Percentiles rank a stretch among this genome's conserved stretches.
Conservation (phyloP, 2,888 invertebrate genomes). For the Erpobdella octoculata region DNA sequence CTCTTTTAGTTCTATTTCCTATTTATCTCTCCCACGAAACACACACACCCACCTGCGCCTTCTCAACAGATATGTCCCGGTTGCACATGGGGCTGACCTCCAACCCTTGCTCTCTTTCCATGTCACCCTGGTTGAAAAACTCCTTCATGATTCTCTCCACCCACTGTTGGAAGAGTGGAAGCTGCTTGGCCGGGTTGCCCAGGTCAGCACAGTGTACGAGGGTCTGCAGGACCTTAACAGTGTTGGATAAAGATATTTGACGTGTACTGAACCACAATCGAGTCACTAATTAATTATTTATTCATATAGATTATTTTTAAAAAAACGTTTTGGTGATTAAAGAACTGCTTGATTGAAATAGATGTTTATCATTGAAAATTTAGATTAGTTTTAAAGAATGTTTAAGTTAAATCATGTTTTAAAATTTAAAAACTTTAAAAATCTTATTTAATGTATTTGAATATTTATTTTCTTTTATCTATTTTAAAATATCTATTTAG, state of each 20-base stretch:
- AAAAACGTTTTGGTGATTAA: no score
- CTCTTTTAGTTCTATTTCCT: not conserved
- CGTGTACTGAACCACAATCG: not conserved
- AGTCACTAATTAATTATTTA: not conserved
- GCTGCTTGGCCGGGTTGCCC: slow-evolving; percentile 81
- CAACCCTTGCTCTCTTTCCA: slow-evolving; percentile 85
- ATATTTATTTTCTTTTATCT: not conserved
- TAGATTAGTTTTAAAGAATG: no score
- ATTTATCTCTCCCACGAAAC: no score
- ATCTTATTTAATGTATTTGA: not conserved
- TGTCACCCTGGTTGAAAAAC: slow-evolving; percentile 95
- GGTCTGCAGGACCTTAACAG: slow-evolving; percentile 79
- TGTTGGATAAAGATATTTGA: not conserved
- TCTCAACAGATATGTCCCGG: slow-evolving; percentile 89
- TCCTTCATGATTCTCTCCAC: slow-evolving; percentile 91
- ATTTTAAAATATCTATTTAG: no score
- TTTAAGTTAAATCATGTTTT: not conserved
- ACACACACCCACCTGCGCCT: slow-evolving; percentile 67
- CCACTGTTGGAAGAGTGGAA: slow-evolving; percentile 88
- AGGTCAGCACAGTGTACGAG: slow-evolving; percentile 98
- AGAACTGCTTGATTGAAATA: no score
- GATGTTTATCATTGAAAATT: no score
- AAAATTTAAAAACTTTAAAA: not conserved
- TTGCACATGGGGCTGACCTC: slow-evolving; percentile 99
- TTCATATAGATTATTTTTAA: not conserved